Evolutionary conservation across 2,797 vertebrate species (phyloP), one percentile per base, ranked within the genome.

Genomic region (Bryconaethiops microstoma): DNA sequence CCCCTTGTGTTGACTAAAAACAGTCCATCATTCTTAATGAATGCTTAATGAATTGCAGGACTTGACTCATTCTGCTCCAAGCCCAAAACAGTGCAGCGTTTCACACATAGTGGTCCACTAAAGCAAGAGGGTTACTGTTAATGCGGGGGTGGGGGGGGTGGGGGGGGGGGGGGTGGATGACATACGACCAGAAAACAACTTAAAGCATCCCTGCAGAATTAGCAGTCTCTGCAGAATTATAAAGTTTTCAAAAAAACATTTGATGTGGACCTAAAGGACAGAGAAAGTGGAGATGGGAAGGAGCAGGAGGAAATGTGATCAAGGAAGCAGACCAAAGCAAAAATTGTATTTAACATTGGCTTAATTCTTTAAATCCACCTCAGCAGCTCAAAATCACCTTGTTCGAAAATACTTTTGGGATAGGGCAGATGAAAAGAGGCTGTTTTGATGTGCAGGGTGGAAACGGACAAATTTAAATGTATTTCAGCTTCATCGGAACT

Each of bases 81-180:
- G 80, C 72, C 77, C 29, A 76, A 17, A 80, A 74, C 54, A 79
- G 77, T 80, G 81, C 74, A 78, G 73, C n/a, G 54, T 70, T 83
- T 80, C 62, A 79, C 71, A 77, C 55, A 76, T 79, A 82, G 85
- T 82, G 82, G 83, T 82, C 82, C 79, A 60, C 67, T 52, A 77
- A 16, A 8, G 23, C 39, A 63, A 10, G 29, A 29, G 16, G 42
- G 45, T 57, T 63, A 62, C 79, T 81, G 74, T 78, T 69, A 78
- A 74, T 74, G 45, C 60, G 29, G 1, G 29, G n/a, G n/a, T n/a
- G n/a, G n/a, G n/a, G n/a, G n/a, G n/a, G n/a, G n/a, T n/a, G 59
- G n/a, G 54, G 50, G 21, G 54, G 59, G 12, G 7, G 39, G 50
- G 39, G 52, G 74, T 16, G 48, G 23, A 77, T 55, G 42, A 2